Base-by-base conservation (phyloP, 2,113 vertebrate species). In the Oncorhynchus mykiss region DNA sequence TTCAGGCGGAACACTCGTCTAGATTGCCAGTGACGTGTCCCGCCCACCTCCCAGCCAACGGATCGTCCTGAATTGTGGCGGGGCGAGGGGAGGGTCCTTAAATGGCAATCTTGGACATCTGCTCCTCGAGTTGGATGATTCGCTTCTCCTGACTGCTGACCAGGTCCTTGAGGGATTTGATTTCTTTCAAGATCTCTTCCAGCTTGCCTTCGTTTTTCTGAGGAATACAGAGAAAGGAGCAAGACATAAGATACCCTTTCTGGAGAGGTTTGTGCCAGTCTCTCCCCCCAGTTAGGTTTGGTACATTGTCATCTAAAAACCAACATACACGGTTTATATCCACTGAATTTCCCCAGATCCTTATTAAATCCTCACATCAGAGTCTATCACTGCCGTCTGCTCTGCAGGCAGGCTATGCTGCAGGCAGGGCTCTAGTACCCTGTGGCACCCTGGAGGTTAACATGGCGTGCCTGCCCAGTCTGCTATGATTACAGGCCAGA, bases 141-240 rank as follows among this genome's bases (percentile, higher is more conserved):
- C 97, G 94, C 90, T 96, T 96, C 5, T 97, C 96, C 89, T 99
- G 97, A 92, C 86, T 94, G 94, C 93, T 93, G 91, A 99, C 95
- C 75, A 95, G 95, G 89, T 98, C 97, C 92, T 96, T 96, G 87
- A 99, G 97, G 71, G 94, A 96, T 88, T 94, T 95, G 86, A 99
- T 93, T 94, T 99, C 98, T 91, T 95, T 96, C 91, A 98, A 91
- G 84, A 98, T 95, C 91, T 98, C 96, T 14, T 98, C 97, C 95
- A 99, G 85, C 92, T 97, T 98, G 90, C 92, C 94, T 88, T 97
- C 97, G 3, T 92, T 95, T 91, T 96, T 96, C 97, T 98, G 89
- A 25, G 78, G 80, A 82, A 60, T 0, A 72, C 62, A 75, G 27
- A 60, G 34, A 86, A 4, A 85, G 0, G n/a, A 82, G 39, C 24